Evolutionary conservation across 2,888 invertebrate genomes (phyloP).

Genomic region (Epinotia nisella): DNA sequence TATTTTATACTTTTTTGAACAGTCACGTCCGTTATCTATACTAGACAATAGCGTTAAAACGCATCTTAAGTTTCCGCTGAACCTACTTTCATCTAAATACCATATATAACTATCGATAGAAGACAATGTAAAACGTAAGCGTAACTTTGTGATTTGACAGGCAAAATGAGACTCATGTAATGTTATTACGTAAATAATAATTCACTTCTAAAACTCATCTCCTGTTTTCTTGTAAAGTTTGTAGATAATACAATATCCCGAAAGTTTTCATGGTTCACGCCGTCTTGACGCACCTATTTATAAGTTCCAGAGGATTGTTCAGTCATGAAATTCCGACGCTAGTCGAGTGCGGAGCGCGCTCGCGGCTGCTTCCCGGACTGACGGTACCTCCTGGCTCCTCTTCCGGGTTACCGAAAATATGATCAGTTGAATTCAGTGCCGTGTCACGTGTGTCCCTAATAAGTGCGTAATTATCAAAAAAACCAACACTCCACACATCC

Average conservation of each 20-base stretch:
- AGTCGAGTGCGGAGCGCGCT: slow-evolving; percentile 72
- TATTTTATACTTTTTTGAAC: slow-evolving; percentile 30
- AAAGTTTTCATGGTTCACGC: slow-evolving; percentile 59
- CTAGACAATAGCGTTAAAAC: slow-evolving; percentile 12
- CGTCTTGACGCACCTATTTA: slow-evolving; percentile 75
- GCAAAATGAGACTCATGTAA: neutral
- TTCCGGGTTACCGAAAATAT: slow-evolving; percentile 56
- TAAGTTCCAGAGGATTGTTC: slow-evolving; percentile 84
- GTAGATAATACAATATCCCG: slow-evolving; percentile 47
- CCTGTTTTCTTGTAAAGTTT: neutral
- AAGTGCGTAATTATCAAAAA: slow-evolving; percentile 67
- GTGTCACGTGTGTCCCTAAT: slow-evolving; percentile 59
- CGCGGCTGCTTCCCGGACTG: slow-evolving; percentile 59
- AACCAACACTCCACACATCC: slow-evolving; percentile 56
- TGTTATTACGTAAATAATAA: neutral
- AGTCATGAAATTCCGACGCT: slow-evolving; percentile 73
- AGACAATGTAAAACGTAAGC: neutral
- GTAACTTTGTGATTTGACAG: neutral
- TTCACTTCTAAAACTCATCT: neutral
- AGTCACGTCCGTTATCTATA: slow-evolving; percentile 13
- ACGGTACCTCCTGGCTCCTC: slow-evolving; percentile 22
- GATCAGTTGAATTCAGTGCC: slow-evolving; percentile 61
- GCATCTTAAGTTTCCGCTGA: slow-evolving; percentile 4
- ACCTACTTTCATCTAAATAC: neutral
- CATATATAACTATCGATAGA: neutral